phyloP scores from a whole-genome alignment of 1,140 invertebrate species.

The Rhyzopertha dominica region DNA sequence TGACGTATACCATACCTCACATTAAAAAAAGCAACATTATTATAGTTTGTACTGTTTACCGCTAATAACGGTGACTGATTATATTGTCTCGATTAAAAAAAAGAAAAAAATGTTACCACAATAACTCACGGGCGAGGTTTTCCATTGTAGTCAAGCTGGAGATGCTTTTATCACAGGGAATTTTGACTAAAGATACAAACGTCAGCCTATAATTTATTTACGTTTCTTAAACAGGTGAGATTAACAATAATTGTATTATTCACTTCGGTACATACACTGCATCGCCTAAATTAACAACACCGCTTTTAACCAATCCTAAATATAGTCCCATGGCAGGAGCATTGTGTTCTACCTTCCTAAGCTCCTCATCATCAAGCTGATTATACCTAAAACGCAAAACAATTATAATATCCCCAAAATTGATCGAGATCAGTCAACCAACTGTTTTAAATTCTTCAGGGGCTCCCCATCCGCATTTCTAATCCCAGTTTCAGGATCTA shows the following conservation, averaged over 20 bases:
- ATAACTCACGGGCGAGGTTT: not conserved
- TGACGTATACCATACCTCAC: no score
- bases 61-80: not conserved
- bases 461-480: slow-evolving; percentile 51
- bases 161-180: not conserved
- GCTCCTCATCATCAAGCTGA: slow-evolving; percentile 8
- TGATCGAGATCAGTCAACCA: slow-evolving; percentile 15
- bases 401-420: slow-evolving; percentile 1
- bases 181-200: not conserved
- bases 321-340: slow-evolving; percentile 16
- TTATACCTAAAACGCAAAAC: slow-evolving; percentile 14
- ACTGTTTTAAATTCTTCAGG: slow-evolving; percentile 52
- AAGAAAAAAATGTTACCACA: not conserved
- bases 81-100: not conserved
- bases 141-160: not conserved
- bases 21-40: no score
- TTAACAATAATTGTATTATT: not conserved
- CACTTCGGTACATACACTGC: slow-evolving; percentile 13
- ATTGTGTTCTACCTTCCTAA: slow-evolving; percentile 9
- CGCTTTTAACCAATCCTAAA: slow-evolving; percentile 10
- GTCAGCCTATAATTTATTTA: not conserved
- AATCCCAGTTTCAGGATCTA: slow-evolving; percentile 51
- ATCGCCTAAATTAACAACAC: slow-evolving; percentile 14
- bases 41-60: no score
- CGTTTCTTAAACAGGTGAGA: not conserved